Evolutionary conservation across 2,113 vertebrate genomes (phyloP), one percentile per base, ranked within the genome.

Genomic region (Melanerpes aurifrons): DNA sequence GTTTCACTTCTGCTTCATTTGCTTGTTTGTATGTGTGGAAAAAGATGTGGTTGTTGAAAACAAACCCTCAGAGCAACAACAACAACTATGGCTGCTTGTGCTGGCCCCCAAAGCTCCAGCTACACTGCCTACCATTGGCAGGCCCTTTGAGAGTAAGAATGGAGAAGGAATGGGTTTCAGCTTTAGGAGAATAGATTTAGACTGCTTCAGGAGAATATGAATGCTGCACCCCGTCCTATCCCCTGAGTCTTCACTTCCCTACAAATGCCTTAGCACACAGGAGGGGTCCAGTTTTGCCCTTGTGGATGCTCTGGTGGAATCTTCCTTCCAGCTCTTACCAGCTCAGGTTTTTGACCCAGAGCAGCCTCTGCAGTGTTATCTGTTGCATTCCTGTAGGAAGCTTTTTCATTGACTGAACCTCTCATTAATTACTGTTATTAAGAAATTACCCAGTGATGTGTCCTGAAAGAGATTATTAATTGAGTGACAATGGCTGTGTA

Each of bases 191-290:
- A 9, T 53, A 25, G 50, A 53, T 25, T 24, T 53, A 53, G 16
- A 16, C 21, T 20, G 5, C 7, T 31, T 28, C 54, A 40, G 59
- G 29, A 40, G 35, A 57, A 9, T 10, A 24, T 12, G 54, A n/a
- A 10, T 25, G 1, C 15, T 64, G 10, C 22, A 16, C 26, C 28
- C 32, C 37, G 12, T 19, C 3, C 0, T 20, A 7, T 31, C 61
- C 70, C 50, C 31, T 0, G 0, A 22, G 14, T 31, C 54, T 59
- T 72, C 28, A 5, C 31, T 26, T 29, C 50, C 32, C 31, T 64
- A 3, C n/a, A 22, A 63, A 32, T 2, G 2, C 53, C 24, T 13
- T 16, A 53, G 16, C 17, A 17, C 26, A 37, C 20, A 19, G 6
- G 16, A 25, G 16, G 21, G 25, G 3, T 43, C 66, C 2, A 24